Base-by-base conservation (phyloP, 1,140 invertebrate genomes). In the Zeugodacus cucurbitae region DNA sequence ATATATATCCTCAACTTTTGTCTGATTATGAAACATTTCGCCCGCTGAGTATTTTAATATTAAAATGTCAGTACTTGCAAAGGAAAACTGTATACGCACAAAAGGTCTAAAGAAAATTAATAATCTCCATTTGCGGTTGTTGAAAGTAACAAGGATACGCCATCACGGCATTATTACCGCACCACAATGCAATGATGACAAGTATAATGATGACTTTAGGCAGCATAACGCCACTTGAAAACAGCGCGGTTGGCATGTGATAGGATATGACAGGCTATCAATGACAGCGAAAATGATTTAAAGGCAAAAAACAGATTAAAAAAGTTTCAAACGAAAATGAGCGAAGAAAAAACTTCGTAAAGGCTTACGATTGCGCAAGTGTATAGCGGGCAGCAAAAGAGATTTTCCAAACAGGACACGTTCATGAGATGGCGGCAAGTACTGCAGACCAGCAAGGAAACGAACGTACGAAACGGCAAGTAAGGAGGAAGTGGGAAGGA, bases 281-380 rank as follows among this genome's bases (percentile, higher is more conserved):
- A 74, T 74, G 67, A 54, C 74, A 44, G 44, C 37, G 58, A 82
- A 82, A 82, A 48, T 48, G 48, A 82, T n/a, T 82, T n/a, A 26
- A 82, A 82, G 20, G 1, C 14, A 74, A n/a, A 74, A 74, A 74
- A 74, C 20, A 37, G n/a, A 74, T 17, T 11, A 82, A 82, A 74
- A 74, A 74, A 22, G 34, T 32, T 74, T 0, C 48, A 54, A 54
- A 54, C 20, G 20, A 54, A 54, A 20, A 54, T 54, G 48, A 54
- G 48, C 48, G 48, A 54, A 54, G 48, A 54, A 54, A 20, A 17
- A 54, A 54, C 17, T 54, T 54, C 4, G 48, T 17, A 54, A 48
- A 48, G n/a, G 11, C 34, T 48, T 48, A 34, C 22, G 74, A 82
- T 82, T 82, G 74, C 41, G 41, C 74, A 82, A 82, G 74, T 48